Evolutionary conservation across 1,140 invertebrate species (phyloP).

Genomic region (Agraylea sexmaculata): DNA sequence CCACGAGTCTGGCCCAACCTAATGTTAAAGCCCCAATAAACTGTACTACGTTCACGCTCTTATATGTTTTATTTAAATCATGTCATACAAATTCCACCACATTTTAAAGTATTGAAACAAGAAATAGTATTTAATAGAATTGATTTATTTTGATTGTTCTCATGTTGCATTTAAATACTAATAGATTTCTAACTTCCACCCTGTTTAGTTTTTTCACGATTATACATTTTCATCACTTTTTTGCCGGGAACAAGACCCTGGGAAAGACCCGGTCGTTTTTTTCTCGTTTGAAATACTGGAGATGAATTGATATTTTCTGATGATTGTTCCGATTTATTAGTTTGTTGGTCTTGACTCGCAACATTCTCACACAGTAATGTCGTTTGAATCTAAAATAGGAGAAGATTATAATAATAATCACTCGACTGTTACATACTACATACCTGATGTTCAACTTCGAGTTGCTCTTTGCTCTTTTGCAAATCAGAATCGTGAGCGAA

Average conservation of each 20-base stretch:
- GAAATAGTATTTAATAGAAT: too few relatives aligned
- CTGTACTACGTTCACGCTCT: too few relatives aligned
- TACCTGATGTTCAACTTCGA: conserved; percentile 43
- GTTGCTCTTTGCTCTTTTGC: conserved; percentile 43
- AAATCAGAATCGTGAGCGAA: conserved; percentile 86
- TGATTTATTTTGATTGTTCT: too few relatives aligned
- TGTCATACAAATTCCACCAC: background rate
- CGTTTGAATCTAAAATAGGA: conserved; percentile 11
- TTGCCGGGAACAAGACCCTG: conserved; percentile 71
- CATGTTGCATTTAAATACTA: too few relatives aligned
- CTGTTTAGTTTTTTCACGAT: conserved; percentile 36
- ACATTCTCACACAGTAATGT: conserved; percentile 31
- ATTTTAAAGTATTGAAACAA: background rate
- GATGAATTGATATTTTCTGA: background rate
- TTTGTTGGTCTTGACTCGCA: conserved; percentile 27
- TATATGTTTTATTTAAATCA: background rate
- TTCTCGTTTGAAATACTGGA: conserved; percentile 37
- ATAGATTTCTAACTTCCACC: too few relatives aligned
- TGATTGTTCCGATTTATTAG: conserved; percentile 25
- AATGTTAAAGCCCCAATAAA: too few relatives aligned
- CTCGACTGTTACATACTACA: conserved; percentile 27
- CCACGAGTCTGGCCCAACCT: too few relatives aligned
- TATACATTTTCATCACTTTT: conserved; percentile 71
- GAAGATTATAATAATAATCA: background rate
- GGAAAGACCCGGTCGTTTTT: conserved; percentile 63